phyloP scores from a whole-genome alignment of 2,888 invertebrate species.

The Ligdia adustata region DNA sequence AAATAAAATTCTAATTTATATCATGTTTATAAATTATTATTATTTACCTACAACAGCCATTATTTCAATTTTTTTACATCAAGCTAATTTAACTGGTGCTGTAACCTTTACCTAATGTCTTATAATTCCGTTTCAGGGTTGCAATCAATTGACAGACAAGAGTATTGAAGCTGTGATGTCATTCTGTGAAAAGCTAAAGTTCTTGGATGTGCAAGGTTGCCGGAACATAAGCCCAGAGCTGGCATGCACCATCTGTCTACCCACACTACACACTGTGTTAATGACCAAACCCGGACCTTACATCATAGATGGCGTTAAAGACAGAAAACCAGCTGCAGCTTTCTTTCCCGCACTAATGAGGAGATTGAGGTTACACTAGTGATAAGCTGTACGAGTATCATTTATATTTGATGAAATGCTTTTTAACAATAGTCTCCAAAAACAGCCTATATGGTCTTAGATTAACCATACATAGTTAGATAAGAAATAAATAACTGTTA shows the following conservation, averaged over 20 bases:
- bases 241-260: conserved; percentile 68
- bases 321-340: conserved; percentile 64
- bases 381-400: no score
- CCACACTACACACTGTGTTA: conserved; percentile 72
- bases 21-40: no score
- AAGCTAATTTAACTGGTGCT: no score
- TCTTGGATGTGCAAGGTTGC: conserved; percentile 84
- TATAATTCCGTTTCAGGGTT: conserved; percentile 82
- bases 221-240: conserved; percentile 75
- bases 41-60: no score
- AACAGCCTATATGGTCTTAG: no score
- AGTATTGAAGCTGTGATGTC: conserved; percentile 77
- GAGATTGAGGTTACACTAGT: conserved; percentile 64
- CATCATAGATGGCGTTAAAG: conserved; percentile 66
- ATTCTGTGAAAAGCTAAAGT: conserved; percentile 79
- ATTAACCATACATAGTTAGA: no score
- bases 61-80: no score
- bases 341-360: conserved; percentile 70
- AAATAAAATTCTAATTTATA: no score
- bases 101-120: no score
- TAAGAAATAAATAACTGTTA: no score
- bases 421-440: no score
- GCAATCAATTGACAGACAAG: conserved; percentile 84
- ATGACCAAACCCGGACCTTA: conserved; percentile 78
- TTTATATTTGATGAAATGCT: no score